These are phyloP conservation scores for Paratilapia polleni DNA, from an alignment of 2,113 vertebrate species.

Conservation along the genomic window DNA sequence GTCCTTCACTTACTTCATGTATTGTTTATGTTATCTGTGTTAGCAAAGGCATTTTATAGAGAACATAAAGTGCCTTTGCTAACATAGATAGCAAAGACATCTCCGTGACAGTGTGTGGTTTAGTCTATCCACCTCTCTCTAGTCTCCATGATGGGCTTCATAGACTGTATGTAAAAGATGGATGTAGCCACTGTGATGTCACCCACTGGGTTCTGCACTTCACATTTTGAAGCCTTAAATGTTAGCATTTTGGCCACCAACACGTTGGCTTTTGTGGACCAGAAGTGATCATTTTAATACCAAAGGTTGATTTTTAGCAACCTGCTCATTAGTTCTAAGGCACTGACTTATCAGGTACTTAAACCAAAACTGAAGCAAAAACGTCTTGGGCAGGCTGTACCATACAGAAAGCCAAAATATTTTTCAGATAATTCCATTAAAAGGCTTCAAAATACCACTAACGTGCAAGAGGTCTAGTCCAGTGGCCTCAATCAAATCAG, in stretches of 20 bases:
- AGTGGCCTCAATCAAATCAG: background rate
- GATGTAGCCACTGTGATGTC: too few species aligned
- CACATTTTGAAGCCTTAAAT: background rate
- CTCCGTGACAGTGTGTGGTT: background rate
- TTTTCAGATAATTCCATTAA: background rate
- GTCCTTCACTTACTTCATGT: background rate
- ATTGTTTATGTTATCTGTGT: background rate
- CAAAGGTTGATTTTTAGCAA: background rate
- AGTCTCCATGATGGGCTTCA: background rate
- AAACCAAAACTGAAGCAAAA: background rate
- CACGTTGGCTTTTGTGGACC: background rate
- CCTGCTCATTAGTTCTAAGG: background rate
- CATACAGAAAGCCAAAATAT: background rate
- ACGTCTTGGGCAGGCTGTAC: background rate
- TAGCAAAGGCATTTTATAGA: background rate
- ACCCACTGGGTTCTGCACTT: background rate
- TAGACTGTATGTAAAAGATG: background rate
- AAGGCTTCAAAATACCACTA: background rate
- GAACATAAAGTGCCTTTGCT: background rate
- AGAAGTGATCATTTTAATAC: background rate
- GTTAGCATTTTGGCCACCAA: background rate
- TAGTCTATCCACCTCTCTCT: background rate
- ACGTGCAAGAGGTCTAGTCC: background rate
- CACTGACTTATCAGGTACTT: background rate
- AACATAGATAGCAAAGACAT: background rate